phyloP scores from a whole-genome alignment of 92 coral and sea anemone genomes.

The Hydrozoanthus gracilis region DNA sequence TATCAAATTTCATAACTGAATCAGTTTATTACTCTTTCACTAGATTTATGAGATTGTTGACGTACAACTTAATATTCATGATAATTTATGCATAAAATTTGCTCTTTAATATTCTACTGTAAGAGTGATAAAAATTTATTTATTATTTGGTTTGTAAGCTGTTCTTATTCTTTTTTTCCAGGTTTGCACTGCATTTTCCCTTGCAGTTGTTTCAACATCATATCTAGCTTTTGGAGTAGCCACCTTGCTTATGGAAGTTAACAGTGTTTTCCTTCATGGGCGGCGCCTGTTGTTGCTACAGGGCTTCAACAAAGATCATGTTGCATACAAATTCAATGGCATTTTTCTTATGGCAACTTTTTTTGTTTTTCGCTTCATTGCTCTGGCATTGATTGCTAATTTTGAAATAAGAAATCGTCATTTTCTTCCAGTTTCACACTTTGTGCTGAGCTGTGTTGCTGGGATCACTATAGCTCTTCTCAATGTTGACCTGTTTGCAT shows the following conservation, averaged over 20 bases:
- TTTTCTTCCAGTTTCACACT: constrained; percentile 60
- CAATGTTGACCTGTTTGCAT: constrained; percentile 64
- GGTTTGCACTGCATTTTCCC: constrained; percentile 76
- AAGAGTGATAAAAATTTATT: too few species aligned
- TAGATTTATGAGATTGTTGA: too few species aligned
- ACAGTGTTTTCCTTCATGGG: constrained; percentile 84
- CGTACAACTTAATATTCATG: too few species aligned
- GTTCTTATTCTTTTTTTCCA: constrained; percentile 40
- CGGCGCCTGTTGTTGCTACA: constrained; percentile 73
- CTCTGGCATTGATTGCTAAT: constrained; percentile 81
- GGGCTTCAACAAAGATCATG: constrained; percentile 68
- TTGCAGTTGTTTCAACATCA: constrained; percentile 59
- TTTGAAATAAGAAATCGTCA: constrained; percentile 66
- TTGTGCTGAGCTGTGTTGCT: constrained; percentile 66
- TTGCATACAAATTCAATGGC: constrained; percentile 67
- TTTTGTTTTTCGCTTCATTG: constrained; percentile 78
- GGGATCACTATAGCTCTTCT: constrained; percentile 59
- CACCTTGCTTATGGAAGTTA: constrained; percentile 87
- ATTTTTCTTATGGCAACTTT: constrained; percentile 72
- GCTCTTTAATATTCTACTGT: too few species aligned
- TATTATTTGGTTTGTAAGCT: not conserved
- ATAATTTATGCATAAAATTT: too few species aligned
- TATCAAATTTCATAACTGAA: too few species aligned
- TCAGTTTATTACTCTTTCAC: too few species aligned
- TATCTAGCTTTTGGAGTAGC: constrained; percentile 78